These are phyloP conservation scores for Eupeodes luniger DNA, from an alignment of 2,888 invertebrate species.

Conservation along the genomic window DNA sequence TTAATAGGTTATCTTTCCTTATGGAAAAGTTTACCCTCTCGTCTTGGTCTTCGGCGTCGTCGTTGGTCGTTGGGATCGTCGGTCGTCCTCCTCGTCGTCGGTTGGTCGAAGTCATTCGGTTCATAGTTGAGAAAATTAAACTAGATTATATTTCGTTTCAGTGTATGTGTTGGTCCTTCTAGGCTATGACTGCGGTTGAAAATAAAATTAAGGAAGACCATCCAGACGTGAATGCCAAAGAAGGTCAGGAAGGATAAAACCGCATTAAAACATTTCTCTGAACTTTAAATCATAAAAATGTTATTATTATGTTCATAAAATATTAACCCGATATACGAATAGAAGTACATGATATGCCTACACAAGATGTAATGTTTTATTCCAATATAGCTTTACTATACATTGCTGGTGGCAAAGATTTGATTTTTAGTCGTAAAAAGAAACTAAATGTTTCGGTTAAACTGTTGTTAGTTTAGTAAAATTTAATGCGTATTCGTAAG, in stretches of 20 bases:
- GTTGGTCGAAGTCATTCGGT: not conserved
- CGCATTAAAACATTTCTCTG: slow-evolving; percentile 45
- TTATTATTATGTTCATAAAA: slow-evolving; percentile 13
- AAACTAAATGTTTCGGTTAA: not conserved
- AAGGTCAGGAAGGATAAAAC: slow-evolving; percentile 60
- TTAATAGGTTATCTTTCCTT: slow-evolving; percentile 74
- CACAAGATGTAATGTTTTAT: too few relatives aligned
- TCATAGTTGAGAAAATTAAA: slow-evolving; percentile 25
- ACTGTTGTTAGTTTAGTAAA: too few relatives aligned
- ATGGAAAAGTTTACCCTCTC: slow-evolving; percentile 75
- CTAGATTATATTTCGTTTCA: not conserved
- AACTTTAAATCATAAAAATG: slow-evolving; percentile 14
- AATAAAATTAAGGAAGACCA: slow-evolving; percentile 41
- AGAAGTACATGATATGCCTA: not conserved
- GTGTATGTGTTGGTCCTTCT: not conserved
- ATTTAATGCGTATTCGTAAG: too few relatives aligned
- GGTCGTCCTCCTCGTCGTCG: too few relatives aligned
- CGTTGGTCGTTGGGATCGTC: too few relatives aligned
- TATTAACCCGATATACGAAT: not conserved
- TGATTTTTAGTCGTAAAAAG: not conserved
- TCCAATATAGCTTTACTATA: too few relatives aligned
- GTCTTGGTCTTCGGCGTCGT: slow-evolving; percentile 29
- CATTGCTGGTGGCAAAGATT: not conserved
- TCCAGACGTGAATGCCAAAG: slow-evolving; percentile 29
- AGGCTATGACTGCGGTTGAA: slow-evolving; percentile 54